A percentile compares a stretch with the other conserved stretches of the same genome.
Evolutionary conservation across 2,888 invertebrate species (phyloP).

Genomic region (Acrobasis suavella): DNA sequence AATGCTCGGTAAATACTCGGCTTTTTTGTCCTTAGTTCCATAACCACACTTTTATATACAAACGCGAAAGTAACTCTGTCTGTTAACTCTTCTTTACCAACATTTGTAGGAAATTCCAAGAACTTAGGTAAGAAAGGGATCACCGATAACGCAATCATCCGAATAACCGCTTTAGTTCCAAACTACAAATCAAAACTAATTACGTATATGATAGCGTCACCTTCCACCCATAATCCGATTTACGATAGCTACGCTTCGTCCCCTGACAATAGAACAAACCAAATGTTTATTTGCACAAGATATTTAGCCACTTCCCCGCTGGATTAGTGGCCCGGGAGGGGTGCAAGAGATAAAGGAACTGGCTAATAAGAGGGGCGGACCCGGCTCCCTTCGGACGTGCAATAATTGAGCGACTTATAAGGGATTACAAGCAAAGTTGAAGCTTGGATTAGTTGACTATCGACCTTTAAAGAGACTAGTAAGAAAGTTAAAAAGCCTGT

Average conservation of each 20-base stretch:
- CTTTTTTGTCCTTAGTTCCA: too few relatives aligned
- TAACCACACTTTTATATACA: too few relatives aligned
- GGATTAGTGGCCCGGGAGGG: constrained; percentile 75
- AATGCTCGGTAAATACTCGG: too few relatives aligned
- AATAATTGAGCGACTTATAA: constrained; percentile 70
- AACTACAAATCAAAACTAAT: constrained; percentile 63
- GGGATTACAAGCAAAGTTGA: constrained; percentile 52
- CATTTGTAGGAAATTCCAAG: background rate
- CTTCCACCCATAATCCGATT: constrained; percentile 76
- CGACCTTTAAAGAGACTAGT: constrained; percentile 13
- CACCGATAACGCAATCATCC: constrained; percentile 14
- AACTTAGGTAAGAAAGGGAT: constrained; percentile 1
- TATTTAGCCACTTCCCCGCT: constrained; percentile 80
- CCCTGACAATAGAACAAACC: constrained; percentile 71
- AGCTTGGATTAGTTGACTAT: constrained; percentile 7
- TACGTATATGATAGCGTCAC: constrained; percentile 61
- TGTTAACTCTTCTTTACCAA: too few relatives aligned
- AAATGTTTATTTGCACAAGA: constrained; percentile 82
- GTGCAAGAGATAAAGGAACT: constrained; percentile 64
- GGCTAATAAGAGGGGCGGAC: constrained; percentile 75
- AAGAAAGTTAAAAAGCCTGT: background rate
- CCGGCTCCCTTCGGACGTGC: constrained; percentile 55
- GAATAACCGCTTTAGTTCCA: constrained; percentile 28
- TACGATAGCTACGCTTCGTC: constrained; percentile 63
- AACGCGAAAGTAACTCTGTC: too few relatives aligned